phyloP scores from a whole-genome alignment of 2,797 vertebrate genomes.

The Lepidocolaptes lacrymiger region DNA sequence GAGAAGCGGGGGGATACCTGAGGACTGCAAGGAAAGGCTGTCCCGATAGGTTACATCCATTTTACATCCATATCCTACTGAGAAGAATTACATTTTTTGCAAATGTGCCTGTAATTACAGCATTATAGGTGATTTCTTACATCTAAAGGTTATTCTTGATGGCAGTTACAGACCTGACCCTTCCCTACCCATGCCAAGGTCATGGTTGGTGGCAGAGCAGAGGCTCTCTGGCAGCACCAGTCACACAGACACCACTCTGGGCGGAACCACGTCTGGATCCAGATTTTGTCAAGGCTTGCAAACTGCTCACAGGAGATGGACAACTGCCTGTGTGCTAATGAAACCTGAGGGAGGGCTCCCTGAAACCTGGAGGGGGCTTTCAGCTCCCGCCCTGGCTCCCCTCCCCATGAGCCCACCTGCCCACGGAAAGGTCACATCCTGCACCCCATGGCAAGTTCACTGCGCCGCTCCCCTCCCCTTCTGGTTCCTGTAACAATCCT shows the following conservation, averaged over 20 bases:
- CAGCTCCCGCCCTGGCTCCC: background rate
- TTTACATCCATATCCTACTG: background rate
- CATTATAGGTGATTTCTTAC: fast-evolving
- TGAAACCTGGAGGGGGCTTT: fast-evolving
- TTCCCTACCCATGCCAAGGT: fast-evolving
- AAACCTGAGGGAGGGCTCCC: background rate
- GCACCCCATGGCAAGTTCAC: fast-evolving
- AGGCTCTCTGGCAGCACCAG: too few species aligned
- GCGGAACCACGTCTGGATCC: fast-evolving
- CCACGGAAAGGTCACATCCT: fast-evolving
- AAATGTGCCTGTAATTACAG: background rate
- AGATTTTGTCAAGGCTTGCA: background rate
- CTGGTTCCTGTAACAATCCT: fast-evolving
- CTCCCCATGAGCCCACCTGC: fast-evolving
- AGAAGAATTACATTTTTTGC: background rate
- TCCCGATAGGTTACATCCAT: background rate
- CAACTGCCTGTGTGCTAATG: fast-evolving
- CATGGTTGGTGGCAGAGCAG: background rate
- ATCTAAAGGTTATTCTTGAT: fast-evolving
- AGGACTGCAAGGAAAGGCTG: background rate
- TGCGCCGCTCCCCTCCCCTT: fast-evolving
- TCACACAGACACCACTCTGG: fast-evolving
- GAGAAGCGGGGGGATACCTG: background rate
- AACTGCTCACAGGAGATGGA: fast-evolving
- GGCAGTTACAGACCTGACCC: background rate